Conservation (phyloP, 2,113 vertebrate genomes). For the Hypanus sabinus region DNA sequence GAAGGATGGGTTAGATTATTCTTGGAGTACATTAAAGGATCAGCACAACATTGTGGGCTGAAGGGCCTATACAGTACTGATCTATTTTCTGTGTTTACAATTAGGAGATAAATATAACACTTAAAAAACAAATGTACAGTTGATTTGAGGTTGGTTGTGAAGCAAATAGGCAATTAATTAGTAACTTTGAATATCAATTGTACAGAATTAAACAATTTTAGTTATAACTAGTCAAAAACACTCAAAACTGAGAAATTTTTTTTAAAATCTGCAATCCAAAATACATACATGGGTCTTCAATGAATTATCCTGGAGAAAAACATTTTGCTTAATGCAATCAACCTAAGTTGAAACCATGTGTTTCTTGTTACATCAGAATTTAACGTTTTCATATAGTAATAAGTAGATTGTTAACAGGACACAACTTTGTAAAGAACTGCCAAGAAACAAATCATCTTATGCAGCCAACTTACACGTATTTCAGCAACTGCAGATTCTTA, state of each 20-base stretch:
- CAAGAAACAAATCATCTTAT: background rate
- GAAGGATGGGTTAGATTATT: too few species aligned
- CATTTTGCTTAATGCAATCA: background rate
- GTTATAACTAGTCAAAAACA: background rate
- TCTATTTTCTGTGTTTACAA: background rate
- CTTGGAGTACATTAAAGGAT: too few species aligned
- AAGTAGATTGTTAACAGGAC: background rate
- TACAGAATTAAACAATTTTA: background rate
- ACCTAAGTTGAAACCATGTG: background rate
- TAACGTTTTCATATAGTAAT: background rate
- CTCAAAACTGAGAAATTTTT: background rate
- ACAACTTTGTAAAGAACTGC: background rate
- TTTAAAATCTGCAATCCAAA: background rate
- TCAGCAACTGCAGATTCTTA: conserved; percentile 78
- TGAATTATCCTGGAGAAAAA: background rate
- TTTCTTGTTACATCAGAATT: background rate
- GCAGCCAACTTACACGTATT: conserved; percentile 76
- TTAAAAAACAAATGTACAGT: too few species aligned
- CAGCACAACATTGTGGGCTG: too few species aligned
- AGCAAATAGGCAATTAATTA: background rate
- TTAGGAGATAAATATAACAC: too few species aligned
- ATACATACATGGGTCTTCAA: background rate
- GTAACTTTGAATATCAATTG: background rate
- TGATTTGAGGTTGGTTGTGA: too few species aligned
- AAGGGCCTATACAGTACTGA: too few species aligned